Evolutionary conservation across 2,888 invertebrate genomes (phyloP).

Genomic region (Helleia helle): DNA sequence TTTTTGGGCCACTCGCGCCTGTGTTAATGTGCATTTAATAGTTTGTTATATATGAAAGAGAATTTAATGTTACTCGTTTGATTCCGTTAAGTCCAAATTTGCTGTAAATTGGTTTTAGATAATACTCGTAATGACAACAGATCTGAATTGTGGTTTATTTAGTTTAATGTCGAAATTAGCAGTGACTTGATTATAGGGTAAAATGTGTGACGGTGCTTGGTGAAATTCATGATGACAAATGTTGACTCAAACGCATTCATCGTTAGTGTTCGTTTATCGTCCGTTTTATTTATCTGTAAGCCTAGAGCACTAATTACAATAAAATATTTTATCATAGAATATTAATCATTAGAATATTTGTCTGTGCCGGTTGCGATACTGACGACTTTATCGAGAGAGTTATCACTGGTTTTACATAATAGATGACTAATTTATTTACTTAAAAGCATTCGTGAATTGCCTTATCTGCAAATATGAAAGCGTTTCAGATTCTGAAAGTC

Average conservation of each 20-base stretch:
- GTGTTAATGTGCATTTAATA: constrained; percentile 63
- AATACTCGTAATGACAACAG: constrained; percentile 18
- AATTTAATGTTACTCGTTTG: constrained; percentile 61
- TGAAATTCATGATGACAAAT: constrained; percentile 32
- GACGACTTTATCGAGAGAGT: constrained; percentile 47
- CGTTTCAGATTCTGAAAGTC: constrained; percentile 63
- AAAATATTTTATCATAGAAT: constrained; percentile 37
- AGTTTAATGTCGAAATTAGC: constrained; percentile 21
- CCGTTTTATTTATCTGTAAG: constrained; percentile 1
- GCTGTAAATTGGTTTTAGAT: constrained; percentile 11
- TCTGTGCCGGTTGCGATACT: constrained; percentile 24
- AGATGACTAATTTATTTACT: constrained; percentile 63
- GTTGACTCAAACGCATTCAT: constrained; percentile 18
- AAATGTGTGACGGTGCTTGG: constrained; percentile 18
- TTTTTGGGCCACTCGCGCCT: constrained; percentile 46
- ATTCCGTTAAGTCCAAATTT: constrained; percentile 18
- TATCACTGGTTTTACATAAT: constrained; percentile 46
- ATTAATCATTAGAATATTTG: constrained; percentile 29
- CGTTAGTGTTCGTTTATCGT: constrained; percentile 16
- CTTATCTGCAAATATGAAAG: constrained; percentile 58
- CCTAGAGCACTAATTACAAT: constrained; percentile 44
- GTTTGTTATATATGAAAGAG: constrained; percentile 65
- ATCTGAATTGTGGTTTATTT: constrained; percentile 29
- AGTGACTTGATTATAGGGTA: constrained; percentile 24
- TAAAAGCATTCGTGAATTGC: constrained; percentile 56